These are phyloP conservation scores for Caenorhabditis uteleia DNA, from an alignment of 2,888 invertebrate genomes.

Conservation along the genomic window DNA sequence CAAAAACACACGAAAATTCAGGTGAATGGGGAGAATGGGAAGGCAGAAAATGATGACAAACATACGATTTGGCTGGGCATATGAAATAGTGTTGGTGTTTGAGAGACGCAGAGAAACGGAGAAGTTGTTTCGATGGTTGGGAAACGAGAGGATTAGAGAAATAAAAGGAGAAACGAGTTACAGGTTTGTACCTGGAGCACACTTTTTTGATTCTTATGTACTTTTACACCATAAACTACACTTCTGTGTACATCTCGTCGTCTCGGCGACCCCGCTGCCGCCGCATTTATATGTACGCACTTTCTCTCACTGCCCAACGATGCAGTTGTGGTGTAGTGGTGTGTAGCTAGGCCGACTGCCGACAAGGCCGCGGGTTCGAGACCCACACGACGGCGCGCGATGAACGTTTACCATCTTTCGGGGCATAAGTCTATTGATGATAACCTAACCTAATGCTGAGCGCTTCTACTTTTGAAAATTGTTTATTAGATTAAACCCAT, in stretches of 20 bases:
- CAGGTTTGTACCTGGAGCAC: background rate
- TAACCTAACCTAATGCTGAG: constrained; percentile 33
- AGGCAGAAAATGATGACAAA: too few species aligned
- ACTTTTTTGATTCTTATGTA: background rate
- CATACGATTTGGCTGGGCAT: too few species aligned
- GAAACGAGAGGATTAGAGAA: background rate
- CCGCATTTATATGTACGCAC: constrained; percentile 1
- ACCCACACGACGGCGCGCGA: constrained; percentile 9
- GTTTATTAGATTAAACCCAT: constrained; percentile 18
- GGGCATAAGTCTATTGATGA: constrained; percentile 30
- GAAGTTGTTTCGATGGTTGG: too few species aligned
- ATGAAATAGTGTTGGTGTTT: too few species aligned
- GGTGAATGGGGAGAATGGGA: too few species aligned
- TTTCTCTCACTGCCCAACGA: background rate
- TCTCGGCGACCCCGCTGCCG: background rate
- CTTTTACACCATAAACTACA: background rate
- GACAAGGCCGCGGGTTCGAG: constrained; percentile 5
- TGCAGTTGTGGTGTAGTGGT: constrained; percentile 27
- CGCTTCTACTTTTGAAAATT: constrained; percentile 13
- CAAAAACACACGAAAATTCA: too few species aligned
- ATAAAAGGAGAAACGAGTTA: background rate
- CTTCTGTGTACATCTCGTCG: background rate
- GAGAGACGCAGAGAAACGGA: too few species aligned
- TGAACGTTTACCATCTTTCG: constrained; percentile 41
- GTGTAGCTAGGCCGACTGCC: constrained; percentile 1